Evolutionary conservation across 2,797 vertebrate species (phyloP).

Genomic region (Alexandromys oeconomus): DNA sequence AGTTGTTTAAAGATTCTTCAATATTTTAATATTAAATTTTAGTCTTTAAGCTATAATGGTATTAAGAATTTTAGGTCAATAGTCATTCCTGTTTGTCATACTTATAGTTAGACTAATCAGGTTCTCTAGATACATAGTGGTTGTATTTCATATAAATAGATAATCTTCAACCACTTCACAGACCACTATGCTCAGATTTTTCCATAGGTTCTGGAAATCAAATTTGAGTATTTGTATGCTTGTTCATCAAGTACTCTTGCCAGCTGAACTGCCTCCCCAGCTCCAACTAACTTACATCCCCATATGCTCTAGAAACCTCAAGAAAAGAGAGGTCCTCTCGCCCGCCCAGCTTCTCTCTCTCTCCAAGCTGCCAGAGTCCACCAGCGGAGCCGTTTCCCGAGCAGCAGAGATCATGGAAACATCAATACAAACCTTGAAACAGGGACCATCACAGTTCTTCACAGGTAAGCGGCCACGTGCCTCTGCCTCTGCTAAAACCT

Average conservation of each 20-base stretch:
- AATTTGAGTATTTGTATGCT: neutral
- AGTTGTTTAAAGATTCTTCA: no score
- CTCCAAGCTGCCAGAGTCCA: slow-evolving; percentile 87
- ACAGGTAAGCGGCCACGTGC: slow-evolving; percentile 84
- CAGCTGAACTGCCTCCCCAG: neutral
- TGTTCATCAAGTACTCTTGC: neutral
- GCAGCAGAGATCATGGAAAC: slow-evolving; percentile 93
- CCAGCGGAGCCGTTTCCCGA: slow-evolving; percentile 86
- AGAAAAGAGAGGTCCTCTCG: slow-evolving; percentile 72
- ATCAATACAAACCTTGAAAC: slow-evolving; percentile 87
- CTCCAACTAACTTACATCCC: neutral
- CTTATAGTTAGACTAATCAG: no score
- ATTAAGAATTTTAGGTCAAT: no score
- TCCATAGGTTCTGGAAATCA: neutral
- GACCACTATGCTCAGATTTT: neutral
- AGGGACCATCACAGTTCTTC: slow-evolving; percentile 83
- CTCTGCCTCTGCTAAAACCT: neutral
- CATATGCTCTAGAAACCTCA: slow-evolving; percentile 82
- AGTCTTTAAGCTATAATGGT: no score
- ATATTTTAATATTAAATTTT: no score
- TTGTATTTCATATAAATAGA: no score
- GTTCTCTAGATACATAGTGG: no score
- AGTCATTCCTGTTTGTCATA: no score
- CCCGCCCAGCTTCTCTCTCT: slow-evolving; percentile 86
- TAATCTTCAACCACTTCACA: no score